Evolutionary conservation across 2,113 vertebrate species (phyloP).

Genomic region (Dissostichus mawsoni): DNA sequence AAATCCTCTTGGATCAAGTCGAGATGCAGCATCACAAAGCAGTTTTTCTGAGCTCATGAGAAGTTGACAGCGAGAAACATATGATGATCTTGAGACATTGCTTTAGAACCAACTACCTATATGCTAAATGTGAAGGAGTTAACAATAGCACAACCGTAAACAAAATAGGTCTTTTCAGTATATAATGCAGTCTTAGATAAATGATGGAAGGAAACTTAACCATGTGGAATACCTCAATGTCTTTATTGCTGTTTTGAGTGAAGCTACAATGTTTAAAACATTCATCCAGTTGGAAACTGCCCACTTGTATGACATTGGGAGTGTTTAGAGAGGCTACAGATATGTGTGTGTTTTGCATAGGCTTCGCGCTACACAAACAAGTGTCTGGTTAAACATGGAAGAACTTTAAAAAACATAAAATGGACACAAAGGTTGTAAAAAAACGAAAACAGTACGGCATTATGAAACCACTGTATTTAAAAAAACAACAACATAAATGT

Average conservation of each 20-base stretch:
- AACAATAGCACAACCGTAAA: too few relatives aligned
- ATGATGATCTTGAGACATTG: too few relatives aligned
- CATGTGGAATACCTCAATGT: constrained; percentile 78
- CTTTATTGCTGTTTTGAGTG: constrained; percentile 96
- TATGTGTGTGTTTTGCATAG: constrained; percentile 82
- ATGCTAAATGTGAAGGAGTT: too few relatives aligned
- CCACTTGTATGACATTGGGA: constrained; percentile 85
- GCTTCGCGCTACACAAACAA: constrained; percentile 80
- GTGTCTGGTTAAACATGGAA: constrained; percentile 83
- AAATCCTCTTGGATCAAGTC: too few relatives aligned
- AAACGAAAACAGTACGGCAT: constrained; percentile 55
- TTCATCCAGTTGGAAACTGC: constrained; percentile 86
- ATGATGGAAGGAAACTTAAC: constrained; percentile 28
- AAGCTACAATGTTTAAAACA: constrained; percentile 88
- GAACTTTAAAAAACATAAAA: constrained; percentile 52
- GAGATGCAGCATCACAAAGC: too few relatives aligned
- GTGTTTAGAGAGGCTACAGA: constrained; percentile 86
- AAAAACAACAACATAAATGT: constrained; percentile 57
- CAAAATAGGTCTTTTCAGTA: too few relatives aligned
- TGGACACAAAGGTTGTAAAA: constrained; percentile 60
- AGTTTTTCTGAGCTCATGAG: too few relatives aligned
- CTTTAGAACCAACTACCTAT: too few relatives aligned
- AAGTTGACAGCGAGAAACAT: too few relatives aligned
- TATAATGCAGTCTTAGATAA: background rate
- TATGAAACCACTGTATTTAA: constrained; percentile 68